Evolutionary conservation across 2,113 vertebrate genomes (phyloP).

Genomic region (Hippolais icterina): DNA sequence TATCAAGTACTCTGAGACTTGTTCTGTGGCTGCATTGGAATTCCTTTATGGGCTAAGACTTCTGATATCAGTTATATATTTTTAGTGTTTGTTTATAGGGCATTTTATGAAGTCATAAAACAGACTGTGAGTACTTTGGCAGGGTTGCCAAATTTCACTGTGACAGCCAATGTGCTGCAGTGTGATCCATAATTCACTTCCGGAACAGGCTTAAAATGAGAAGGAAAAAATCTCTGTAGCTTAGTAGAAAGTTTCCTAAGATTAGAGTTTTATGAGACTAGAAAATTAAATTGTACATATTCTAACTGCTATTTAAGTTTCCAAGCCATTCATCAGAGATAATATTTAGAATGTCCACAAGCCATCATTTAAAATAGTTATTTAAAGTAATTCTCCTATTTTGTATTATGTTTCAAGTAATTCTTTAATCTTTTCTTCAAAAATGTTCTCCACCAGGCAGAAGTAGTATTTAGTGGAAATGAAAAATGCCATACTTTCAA

Average conservation of each 20-base stretch:
- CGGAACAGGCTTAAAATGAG: not conserved
- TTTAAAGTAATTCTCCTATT: not conserved
- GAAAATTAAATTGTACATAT: not conserved
- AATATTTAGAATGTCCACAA: not conserved
- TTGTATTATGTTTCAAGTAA: not conserved
- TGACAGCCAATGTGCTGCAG: not conserved
- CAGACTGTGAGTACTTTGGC: not conserved
- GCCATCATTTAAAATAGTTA: not conserved
- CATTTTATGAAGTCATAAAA: conserved; percentile 10
- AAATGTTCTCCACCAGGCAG: not conserved
- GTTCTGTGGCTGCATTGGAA: not conserved
- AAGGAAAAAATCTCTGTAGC: not conserved
- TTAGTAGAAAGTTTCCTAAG: not conserved
- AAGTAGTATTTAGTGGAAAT: not conserved
- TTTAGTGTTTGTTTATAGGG: not conserved
- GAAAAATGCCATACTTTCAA: not conserved
- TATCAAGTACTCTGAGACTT: not conserved
- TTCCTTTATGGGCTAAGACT: not conserved
- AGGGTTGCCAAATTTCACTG: not conserved
- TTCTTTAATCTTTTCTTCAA: not conserved
- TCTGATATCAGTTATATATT: not conserved
- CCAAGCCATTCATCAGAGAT: not conserved
- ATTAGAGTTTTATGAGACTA: not conserved
- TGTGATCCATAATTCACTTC: not conserved
- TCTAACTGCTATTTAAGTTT: not conserved